Evolutionary conservation across 2,113 vertebrate species (phyloP).

Genomic region (Pogona vitticeps): DNA sequence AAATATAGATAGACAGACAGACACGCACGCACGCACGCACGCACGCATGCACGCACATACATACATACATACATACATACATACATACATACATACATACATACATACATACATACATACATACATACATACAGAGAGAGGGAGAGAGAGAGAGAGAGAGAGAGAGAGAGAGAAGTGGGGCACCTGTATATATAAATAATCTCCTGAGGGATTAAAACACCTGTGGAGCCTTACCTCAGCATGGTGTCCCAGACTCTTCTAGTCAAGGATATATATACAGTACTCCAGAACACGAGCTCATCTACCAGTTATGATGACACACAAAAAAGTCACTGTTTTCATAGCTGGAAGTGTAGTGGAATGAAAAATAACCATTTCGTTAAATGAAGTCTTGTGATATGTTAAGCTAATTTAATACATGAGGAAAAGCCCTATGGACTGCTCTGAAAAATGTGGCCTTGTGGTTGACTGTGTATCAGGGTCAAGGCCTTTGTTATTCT

Average conservation of each 20-base stretch:
- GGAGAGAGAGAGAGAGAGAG: too few relatives aligned
- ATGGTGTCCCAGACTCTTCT: not conserved
- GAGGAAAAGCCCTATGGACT: constrained; percentile 21
- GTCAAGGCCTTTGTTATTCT: constrained; percentile 23
- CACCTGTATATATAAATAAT: too few relatives aligned
- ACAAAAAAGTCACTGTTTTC: constrained; percentile 56
- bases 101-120: too few relatives aligned
- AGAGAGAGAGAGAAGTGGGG: too few relatives aligned
- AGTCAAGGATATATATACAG: not conserved
- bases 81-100: too few relatives aligned
- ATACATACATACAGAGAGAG: too few relatives aligned
- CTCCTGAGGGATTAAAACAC: too few relatives aligned
- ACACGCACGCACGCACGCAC: too few relatives aligned
- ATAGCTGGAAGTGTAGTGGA: constrained; percentile 53
- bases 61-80: too few relatives aligned
- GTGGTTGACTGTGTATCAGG: constrained; percentile 35
- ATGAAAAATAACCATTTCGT: constrained; percentile 52
- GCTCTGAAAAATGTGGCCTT: constrained; percentile 44
- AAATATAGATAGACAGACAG: too few relatives aligned
- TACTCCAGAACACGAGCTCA: not conserved
- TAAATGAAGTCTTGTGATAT: constrained; percentile 51
- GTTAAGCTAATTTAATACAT: constrained; percentile 31
- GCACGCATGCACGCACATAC: too few relatives aligned
- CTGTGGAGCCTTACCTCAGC: not conserved
- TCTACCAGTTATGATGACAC: constrained; percentile 31